These are phyloP conservation scores for Gymnocephalus cernua DNA, from an alignment of 2,113 vertebrate genomes.

Conservation along the genomic window DNA sequence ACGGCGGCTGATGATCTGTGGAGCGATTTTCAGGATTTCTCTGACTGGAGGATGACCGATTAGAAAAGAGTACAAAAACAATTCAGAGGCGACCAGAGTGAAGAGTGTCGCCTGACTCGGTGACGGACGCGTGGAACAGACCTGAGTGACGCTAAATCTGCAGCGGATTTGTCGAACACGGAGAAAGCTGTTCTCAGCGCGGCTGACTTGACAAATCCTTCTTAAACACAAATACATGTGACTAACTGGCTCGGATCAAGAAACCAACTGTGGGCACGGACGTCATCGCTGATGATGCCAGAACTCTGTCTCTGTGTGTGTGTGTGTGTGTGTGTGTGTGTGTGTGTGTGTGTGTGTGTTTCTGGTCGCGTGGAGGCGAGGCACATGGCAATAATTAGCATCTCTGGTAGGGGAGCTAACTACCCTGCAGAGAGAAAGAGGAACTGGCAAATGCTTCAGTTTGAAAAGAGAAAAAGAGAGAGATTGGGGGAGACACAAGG, in stretches of 20 bases:
- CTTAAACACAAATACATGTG: slow-evolving; percentile 46
- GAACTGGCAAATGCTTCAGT: slow-evolving; percentile 10
- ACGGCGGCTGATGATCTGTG: neutral
- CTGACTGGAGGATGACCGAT: neutral
- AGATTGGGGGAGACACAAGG: neutral
- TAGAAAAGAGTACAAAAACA: neutral
- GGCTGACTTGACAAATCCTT: slow-evolving; percentile 67
- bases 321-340: slow-evolving; percentile 7
- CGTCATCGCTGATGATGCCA: slow-evolving; percentile 13
- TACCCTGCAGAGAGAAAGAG: slow-evolving; percentile 50
- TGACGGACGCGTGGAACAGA: neutral
- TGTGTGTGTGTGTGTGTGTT: slow-evolving; percentile 4
- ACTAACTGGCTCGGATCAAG: slow-evolving; percentile 41
- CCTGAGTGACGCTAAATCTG: slow-evolving; percentile 44
- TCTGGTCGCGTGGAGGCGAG: slow-evolving; percentile 24
- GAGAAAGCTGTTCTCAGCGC: slow-evolving; percentile 17
- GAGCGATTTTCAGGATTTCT: neutral
- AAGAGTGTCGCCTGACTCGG: neutral
- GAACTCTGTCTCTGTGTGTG: neutral
- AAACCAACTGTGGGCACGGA: slow-evolving; percentile 25
- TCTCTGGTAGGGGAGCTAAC: slow-evolving; percentile 58
- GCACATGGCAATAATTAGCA: slow-evolving; percentile 70
- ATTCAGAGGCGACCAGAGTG: neutral
- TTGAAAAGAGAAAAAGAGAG: slow-evolving; percentile 2
- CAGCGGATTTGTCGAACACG: slow-evolving; percentile 52